phyloP scores from a whole-genome alignment of 23 tunicate genomes.

The Phallusia fumigata region DNA sequence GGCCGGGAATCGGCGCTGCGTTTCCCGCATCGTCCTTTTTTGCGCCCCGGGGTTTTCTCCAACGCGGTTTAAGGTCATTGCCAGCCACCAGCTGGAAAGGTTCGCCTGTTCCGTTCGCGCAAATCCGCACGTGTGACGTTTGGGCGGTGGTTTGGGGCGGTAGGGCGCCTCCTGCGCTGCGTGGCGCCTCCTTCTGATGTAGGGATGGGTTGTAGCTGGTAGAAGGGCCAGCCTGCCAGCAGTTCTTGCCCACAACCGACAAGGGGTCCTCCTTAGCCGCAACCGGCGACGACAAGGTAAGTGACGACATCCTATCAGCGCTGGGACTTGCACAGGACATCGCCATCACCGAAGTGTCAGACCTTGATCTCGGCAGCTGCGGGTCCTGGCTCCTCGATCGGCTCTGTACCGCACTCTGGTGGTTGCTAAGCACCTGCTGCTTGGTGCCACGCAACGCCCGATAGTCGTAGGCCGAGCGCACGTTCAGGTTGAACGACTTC shows the following conservation, averaged over 20 bases:
- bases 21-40: slow-evolving; percentile 3
- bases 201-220: neutral
- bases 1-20: neutral
- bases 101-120: slow-evolving; percentile 21
- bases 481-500: slow-evolving; percentile 47
- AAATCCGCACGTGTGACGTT: slow-evolving; percentile 1
- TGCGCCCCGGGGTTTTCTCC: slow-evolving; percentile 36
- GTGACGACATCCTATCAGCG: slow-evolving; percentile 33
- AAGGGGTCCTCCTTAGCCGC: slow-evolving; percentile 41
- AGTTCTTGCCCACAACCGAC: slow-evolving; percentile 16
- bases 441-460: slow-evolving; percentile 37
- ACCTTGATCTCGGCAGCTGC: slow-evolving; percentile 4
- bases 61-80: slow-evolving; percentile 37
- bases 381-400: slow-evolving; percentile 25
- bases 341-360: slow-evolving; percentile 8
- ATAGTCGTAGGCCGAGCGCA: slow-evolving; percentile 47
- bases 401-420: neutral
- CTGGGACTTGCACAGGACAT: slow-evolving; percentile 40
- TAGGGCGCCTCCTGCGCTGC: neutral
- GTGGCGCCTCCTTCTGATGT: neutral
- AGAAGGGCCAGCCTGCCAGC: slow-evolving; percentile 19
- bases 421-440: slow-evolving; percentile 7
- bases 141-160: slow-evolving; percentile 15
- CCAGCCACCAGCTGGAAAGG: slow-evolving; percentile 44
- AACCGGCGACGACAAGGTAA: slow-evolving; percentile 76